Base-by-base conservation (phyloP, 2,888 invertebrate species). In the Drosophila acutilabella region DNA sequence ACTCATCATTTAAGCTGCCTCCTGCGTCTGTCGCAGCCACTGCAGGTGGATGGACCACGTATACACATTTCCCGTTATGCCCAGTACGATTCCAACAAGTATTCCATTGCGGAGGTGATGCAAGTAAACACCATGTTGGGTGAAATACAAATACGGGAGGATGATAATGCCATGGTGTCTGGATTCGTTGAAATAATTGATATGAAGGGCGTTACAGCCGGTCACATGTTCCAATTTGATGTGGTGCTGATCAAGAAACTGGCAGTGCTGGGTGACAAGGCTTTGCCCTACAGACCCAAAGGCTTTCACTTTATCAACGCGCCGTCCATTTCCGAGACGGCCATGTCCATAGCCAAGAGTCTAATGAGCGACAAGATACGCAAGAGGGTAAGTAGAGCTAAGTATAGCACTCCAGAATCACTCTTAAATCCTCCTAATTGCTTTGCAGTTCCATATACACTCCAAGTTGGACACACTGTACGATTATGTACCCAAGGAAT, bases 311-410 rank as follows among this genome's bases (percentile, higher is more conserved):
- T 94, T 41, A 89, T 95, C 30, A 95, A 95, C 89, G 93, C 94
- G 0, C 94, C 95, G 0, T 30, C 93, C 6, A 93, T 94, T 6
- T 94, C 95, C 61, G 95, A 95, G 75, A 93, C 93, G 0, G 92
- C 94, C 0, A 94, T 93, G 80, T 92, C 93, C 26, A 91, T 95
- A 58, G 93, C 95, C 33, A 94, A 94, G 84, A 91, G 93, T 52
- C 93, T 95, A 77, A 92, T 95, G 91, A 94, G 93, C 65, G 94
- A 95, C 44, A 95, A 96, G 90, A 92, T 95, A 78, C 94, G 93
- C 73, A 93, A 93, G 62, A 92, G 95, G 88, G 95, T 95, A 92
- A 92, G 93, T 91, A 13, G 0, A 33, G n/a, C 23, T 36, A 0
- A 11, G 0, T 1, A 11, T 36, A 38, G 2, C 36, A 36, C 0